Conservation (phyloP, 2,113 vertebrate species). For the Verasper variegatus region DNA sequence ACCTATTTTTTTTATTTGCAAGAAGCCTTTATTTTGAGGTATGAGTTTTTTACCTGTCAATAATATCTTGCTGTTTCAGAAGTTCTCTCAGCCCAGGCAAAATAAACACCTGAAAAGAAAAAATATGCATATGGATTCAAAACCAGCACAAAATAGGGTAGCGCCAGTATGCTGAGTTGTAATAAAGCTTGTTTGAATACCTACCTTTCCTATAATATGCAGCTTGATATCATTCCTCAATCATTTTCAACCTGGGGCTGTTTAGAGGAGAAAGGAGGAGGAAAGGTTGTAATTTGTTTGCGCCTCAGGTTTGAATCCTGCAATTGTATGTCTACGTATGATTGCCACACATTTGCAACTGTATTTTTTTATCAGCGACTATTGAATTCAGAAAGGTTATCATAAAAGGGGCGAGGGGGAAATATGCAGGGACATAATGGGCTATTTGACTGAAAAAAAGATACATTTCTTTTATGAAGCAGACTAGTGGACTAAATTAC, state of each 20-base stretch:
- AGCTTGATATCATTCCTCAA: slow-evolving; percentile 3
- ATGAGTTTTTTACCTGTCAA: too few species aligned
- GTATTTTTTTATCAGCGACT: slow-evolving; percentile 15
- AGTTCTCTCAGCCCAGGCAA: background rate
- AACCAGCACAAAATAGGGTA: background rate
- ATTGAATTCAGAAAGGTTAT: slow-evolving; percentile 19
- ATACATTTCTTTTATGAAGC: slow-evolving; percentile 15
- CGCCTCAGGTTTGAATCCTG: slow-evolving; percentile 10
- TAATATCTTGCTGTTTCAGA: background rate
- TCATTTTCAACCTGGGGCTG: slow-evolving; percentile 5
- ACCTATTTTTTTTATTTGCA: too few species aligned
- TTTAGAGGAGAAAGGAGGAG: background rate
- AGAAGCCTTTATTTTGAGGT: too few species aligned
- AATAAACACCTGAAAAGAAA: background rate
- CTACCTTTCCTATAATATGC: background rate
- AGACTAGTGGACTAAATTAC: slow-evolving; percentile 23
- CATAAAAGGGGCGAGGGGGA: background rate
- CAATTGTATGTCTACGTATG: slow-evolving; percentile 1
- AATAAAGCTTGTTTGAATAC: slow-evolving; percentile 17
- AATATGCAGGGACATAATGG: slow-evolving; percentile 17
- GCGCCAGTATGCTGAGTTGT: background rate
- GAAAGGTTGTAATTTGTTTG: slow-evolving; percentile 24
- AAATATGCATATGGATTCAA: background rate
- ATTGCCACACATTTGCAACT: slow-evolving; percentile 21
- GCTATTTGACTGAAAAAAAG: slow-evolving; percentile 8